A percentile compares a stretch with the other conserved stretches of the same genome.
Evolutionary conservation across 2,888 invertebrate species (phyloP).

Genomic region (Morpho helenor): DNA sequence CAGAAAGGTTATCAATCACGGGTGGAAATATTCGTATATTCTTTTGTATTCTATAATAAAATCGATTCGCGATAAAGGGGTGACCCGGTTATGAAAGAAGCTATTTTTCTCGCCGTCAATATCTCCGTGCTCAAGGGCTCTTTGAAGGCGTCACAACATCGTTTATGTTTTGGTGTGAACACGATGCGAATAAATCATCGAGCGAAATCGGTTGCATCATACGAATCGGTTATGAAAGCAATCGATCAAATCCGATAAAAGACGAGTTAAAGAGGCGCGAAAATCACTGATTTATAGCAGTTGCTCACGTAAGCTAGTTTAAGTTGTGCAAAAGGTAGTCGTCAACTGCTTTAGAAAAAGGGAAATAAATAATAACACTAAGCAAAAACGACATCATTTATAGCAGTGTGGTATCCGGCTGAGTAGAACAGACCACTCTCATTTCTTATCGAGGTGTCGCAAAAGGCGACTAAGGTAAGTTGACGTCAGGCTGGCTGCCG

Average conservation of each 20-base stretch:
- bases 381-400: too few species aligned
- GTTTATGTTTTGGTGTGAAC: slow-evolving; percentile 50
- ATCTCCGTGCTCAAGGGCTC: slow-evolving; percentile 42
- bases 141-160: slow-evolving; percentile 50
- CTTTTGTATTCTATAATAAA: background rate
- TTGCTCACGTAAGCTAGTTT: background rate
- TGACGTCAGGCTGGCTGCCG: too few species aligned
- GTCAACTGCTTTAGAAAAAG: too few species aligned
- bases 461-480: too few species aligned
- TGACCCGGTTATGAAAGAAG: slow-evolving; percentile 44
- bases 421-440: too few species aligned
- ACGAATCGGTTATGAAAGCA: slow-evolving; percentile 50
- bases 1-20: background rate
- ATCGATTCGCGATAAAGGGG: slow-evolving; percentile 5
- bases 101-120: slow-evolving; percentile 53
- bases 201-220: slow-evolving; percentile 43
- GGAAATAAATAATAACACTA: too few species aligned
- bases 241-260: slow-evolving; percentile 49
- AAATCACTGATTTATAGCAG: slow-evolving; percentile 17
- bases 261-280: slow-evolving; percentile 27
- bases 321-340: too few species aligned
- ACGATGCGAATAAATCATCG: slow-evolving; percentile 62
- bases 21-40: background rate
- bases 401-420: too few species aligned
- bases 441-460: too few species aligned